A percentile compares a stretch with the other conserved stretches of the same genome.
These are phyloP conservation scores for Petrocephalus sullivani DNA, from an alignment of 2,797 vertebrate genomes.

Conservation along the genomic window DNA sequence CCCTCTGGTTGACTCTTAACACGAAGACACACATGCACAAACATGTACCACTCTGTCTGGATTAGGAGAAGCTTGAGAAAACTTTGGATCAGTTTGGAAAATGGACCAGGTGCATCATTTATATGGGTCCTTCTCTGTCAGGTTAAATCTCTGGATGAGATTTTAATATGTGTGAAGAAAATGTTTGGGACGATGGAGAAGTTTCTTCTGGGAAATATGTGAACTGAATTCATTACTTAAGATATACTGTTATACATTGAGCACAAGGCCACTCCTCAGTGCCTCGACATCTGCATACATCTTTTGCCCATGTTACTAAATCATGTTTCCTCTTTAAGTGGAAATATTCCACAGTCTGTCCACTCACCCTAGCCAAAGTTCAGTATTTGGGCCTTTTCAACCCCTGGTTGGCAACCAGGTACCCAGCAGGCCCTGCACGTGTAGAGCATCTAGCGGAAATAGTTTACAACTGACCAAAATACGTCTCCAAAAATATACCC, in stretches of 20 bases:
- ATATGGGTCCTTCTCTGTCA: not conserved
- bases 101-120: not conserved
- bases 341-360: not conserved
- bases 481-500: not conserved
- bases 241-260: not conserved
- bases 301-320: not conserved
- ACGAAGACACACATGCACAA: not conserved
- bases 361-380: not conserved
- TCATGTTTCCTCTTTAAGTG: not conserved
- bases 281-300: not conserved
- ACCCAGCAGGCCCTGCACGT: not conserved
- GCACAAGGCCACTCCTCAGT: not conserved
- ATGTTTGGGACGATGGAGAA: not conserved
- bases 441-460: not conserved
- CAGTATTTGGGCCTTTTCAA: not conserved
- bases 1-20: not conserved
- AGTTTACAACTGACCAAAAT: slow-evolving; percentile 8
- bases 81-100: not conserved
- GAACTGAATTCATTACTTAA: not conserved
- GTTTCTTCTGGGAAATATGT: not conserved
- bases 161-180: not conserved
- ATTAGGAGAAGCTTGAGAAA: not conserved
- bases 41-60: not conserved
- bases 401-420: not conserved
- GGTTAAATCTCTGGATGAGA: not conserved